Conservation (phyloP, 2,797 vertebrate genomes). For the Oryzias sinensis region DNA sequence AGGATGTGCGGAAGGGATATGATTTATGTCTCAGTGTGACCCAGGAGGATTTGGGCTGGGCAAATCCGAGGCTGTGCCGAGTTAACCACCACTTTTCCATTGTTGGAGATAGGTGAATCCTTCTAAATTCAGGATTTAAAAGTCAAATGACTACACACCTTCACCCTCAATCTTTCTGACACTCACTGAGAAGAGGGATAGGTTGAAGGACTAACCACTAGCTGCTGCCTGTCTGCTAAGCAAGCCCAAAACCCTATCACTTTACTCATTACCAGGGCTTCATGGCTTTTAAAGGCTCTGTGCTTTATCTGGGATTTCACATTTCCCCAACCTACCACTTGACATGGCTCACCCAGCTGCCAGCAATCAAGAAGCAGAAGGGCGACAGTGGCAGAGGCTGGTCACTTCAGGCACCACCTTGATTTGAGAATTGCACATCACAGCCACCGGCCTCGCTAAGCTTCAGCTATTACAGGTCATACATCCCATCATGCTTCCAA, state of each 20-base stretch:
- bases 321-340: conserved; percentile 74
- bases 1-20: conserved; percentile 49
- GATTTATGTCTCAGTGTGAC: conserved; percentile 66
- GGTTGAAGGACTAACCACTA: conserved; percentile 31
- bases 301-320: conserved; percentile 80
- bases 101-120: conserved; percentile 64
- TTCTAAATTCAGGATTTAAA: conserved; percentile 78
- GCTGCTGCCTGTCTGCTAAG: conserved; percentile 57
- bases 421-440: conserved; percentile 73
- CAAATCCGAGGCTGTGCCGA: conserved; percentile 55
- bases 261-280: conserved; percentile 78
- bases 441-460: conserved; percentile 67
- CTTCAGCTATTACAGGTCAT: conserved; percentile 75
- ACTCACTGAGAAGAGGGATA: conserved; percentile 30
- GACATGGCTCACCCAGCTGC: conserved; percentile 71
- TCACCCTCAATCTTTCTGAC: conserved; percentile 49
- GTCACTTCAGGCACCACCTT: conserved; percentile 66
- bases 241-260: conserved; percentile 71
- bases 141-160: conserved; percentile 71
- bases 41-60: conserved; percentile 45
- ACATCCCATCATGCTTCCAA: conserved; percentile 50
- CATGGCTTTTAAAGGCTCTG: conserved; percentile 74
- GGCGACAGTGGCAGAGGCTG: conserved; percentile 41
- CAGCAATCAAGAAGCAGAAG: conserved; percentile 70
- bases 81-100: conserved; percentile 64